Conservation (phyloP, 2,113 vertebrate genomes). For the Lanius collurio region DNA sequence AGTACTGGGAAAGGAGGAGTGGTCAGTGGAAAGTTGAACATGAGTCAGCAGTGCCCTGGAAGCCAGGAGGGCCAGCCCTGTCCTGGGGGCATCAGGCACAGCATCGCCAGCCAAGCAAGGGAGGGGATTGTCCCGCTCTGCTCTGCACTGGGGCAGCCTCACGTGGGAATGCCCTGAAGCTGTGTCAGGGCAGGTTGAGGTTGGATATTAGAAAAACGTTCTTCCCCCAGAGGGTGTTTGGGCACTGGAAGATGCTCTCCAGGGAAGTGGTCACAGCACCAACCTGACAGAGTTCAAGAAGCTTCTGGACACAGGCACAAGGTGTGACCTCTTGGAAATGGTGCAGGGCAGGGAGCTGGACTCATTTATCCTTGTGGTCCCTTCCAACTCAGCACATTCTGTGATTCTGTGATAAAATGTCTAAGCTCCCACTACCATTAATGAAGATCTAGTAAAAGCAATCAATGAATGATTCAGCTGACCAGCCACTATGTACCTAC, state of each 20-base stretch:
- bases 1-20: neutral
- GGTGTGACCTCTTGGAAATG: neutral
- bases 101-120: fast-evolving
- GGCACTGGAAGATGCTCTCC: neutral
- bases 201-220: neutral
- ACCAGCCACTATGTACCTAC: neutral
- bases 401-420: neutral
- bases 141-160: neutral
- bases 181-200: neutral
- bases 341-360: neutral
- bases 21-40: fast-evolving
- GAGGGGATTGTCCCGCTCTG: neutral
- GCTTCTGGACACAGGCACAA: neutral
- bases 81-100: neutral
- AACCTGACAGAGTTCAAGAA: neutral
- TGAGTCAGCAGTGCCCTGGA: neutral
- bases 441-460: conserved; percentile 20
- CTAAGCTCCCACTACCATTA: neutral
- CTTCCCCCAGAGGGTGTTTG: neutral
- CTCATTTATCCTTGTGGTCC: neutral
- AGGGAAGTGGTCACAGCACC: neutral
- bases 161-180: neutral
- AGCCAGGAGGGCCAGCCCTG: neutral
- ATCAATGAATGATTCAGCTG: neutral
- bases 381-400: neutral